These are phyloP conservation scores for Euschistus heros DNA, from an alignment of 1,140 invertebrate species.

Conservation along the genomic window DNA sequence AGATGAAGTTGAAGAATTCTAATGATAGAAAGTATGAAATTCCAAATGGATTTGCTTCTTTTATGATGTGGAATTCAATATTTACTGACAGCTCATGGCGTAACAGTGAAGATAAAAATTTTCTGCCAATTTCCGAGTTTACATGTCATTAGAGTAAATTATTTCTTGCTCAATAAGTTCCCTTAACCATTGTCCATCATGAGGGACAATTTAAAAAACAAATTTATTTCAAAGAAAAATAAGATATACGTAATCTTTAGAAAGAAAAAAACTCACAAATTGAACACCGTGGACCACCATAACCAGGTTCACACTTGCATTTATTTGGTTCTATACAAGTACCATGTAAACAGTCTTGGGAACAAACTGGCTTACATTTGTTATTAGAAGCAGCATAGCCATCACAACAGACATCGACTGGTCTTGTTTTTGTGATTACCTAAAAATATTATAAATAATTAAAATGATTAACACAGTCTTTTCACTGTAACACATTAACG, in stretches of 20 bases:
- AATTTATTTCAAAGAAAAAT: no score
- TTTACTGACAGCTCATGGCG: no score
- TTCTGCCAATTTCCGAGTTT: no score
- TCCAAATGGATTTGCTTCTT: no score
- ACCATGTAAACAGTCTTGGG: conserved; percentile 68
- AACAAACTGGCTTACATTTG: conserved; percentile 68
- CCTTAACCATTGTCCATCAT: no score
- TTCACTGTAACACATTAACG: neutral
- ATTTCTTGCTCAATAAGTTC: no score
- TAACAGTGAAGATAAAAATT: no score
- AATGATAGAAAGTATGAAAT: no score
- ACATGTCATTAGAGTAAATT: no score
- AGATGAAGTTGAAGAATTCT: no score
- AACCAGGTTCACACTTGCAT: conserved; percentile 78
- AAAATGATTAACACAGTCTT: neutral
- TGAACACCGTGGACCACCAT: conserved; percentile 75
- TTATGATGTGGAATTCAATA: no score
- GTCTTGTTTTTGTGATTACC: conserved; percentile 46
- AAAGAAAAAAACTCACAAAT: conserved; percentile 56
- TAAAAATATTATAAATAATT: neutral
- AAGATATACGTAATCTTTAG: neutral
- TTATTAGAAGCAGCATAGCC: conserved; percentile 56
- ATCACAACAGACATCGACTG: conserved; percentile 57
- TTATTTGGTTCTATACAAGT: conserved; percentile 71
- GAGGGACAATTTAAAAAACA: no score